phyloP scores from a whole-genome alignment of 2,797 vertebrate genomes.

The Artibeus jamaicensis region DNA sequence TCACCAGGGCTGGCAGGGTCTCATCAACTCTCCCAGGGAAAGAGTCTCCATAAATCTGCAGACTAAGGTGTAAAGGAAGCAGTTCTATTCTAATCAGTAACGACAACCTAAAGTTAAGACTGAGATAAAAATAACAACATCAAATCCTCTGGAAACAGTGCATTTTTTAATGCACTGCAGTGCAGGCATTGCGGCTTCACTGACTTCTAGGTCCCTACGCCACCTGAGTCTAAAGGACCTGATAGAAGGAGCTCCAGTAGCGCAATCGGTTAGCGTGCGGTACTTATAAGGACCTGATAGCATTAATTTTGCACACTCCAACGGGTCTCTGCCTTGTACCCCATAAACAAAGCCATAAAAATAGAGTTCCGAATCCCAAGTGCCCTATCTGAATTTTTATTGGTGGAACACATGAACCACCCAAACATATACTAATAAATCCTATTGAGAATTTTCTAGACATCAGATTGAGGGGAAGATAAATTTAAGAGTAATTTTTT shows the following conservation, averaged over 20 bases:
- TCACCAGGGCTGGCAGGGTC: not conserved
- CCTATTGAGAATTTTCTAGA: slow-evolving; percentile 46
- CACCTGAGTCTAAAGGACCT: not conserved
- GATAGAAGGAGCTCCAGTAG: too few species aligned
- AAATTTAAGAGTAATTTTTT: slow-evolving; percentile 43
- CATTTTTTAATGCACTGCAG: slow-evolving; percentile 54
- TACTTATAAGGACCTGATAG: not conserved
- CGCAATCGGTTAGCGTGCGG: too few species aligned
- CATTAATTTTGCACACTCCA: not conserved
- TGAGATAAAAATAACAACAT: slow-evolving; percentile 52
- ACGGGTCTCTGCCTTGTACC: not conserved
- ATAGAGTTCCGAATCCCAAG: not conserved
- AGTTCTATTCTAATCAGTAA: not conserved
- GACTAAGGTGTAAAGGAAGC: not conserved
- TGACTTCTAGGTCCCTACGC: rapidly evolving
- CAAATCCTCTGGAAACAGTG: slow-evolving; percentile 51
- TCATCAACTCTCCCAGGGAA: not conserved
- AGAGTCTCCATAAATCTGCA: not conserved
- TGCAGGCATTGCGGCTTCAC: slow-evolving; percentile 44
- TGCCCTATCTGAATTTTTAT: slow-evolving; percentile 22
- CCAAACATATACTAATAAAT: slow-evolving; percentile 59
- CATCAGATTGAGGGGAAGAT: slow-evolving; percentile 40
- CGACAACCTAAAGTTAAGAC: slow-evolving; percentile 61
- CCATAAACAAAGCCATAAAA: not conserved
- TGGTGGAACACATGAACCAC: slow-evolving; percentile 23